Conservation (phyloP, 92 coral and sea anemone species). For the Parazoanthus swiftii region DNA sequence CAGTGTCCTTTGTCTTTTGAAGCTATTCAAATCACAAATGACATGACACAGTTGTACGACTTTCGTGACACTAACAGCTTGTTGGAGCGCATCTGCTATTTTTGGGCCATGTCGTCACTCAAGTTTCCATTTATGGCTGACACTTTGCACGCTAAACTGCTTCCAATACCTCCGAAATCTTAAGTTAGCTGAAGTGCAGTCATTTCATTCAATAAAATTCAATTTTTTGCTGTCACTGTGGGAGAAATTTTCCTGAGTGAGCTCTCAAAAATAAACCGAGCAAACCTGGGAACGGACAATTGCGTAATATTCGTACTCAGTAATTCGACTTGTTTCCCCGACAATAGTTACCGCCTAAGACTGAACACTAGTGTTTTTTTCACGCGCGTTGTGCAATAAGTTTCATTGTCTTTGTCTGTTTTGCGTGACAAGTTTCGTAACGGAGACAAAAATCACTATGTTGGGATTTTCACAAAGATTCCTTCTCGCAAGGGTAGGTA, state of each 20-base stretch:
- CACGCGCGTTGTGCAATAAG: too few relatives aligned
- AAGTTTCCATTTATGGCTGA: slow-evolving; percentile 25
- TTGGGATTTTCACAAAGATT: background rate
- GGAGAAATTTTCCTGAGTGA: background rate
- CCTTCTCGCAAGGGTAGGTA: slow-evolving; percentile 23
- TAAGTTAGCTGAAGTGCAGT: background rate
- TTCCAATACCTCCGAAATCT: background rate
- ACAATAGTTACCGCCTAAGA: background rate
- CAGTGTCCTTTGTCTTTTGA: slow-evolving; percentile 23
- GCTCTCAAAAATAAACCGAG: background rate
- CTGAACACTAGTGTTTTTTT: background rate
- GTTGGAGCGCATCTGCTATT: slow-evolving; percentile 31
- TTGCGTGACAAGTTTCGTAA: background rate
- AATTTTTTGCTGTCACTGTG: background rate
- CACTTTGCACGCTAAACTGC: background rate
- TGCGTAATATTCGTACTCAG: background rate
- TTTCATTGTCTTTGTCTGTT: background rate
- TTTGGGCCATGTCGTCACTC: slow-evolving; percentile 7
- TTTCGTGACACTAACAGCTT: slow-evolving; percentile 35
- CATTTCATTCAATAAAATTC: slow-evolving; percentile 10
- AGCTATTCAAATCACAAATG: slow-evolving; percentile 22
- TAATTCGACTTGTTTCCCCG: background rate
- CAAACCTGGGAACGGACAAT: background rate
- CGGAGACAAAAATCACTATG: background rate
- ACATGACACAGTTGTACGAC: background rate